phyloP scores from a whole-genome alignment of 1,140 invertebrate species.

The Caenorhabditis elegans region WBcel235 BX284606.5:5276501-5277000 shows the following conservation, averaged over 20 bases:
- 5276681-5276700: background rate
- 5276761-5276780: too few species aligned
- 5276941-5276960: constrained; percentile 75
- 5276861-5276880: constrained; percentile 93
- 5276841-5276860: constrained; percentile 56
- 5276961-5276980: background rate
- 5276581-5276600: background rate
- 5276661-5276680: too few species aligned
- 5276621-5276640: too few species aligned
- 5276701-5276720: too few species aligned
- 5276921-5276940: constrained; percentile 94
- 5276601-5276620: too few species aligned
- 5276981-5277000: background rate
- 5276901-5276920: constrained; percentile 88
- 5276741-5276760: too few species aligned
- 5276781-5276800: too few species aligned
- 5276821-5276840: constrained; percentile 32
- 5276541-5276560: background rate
- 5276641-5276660: too few species aligned
- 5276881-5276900: constrained; percentile 84
- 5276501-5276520: constrained; percentile 18
- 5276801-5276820: background rate
- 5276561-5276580: background rate
- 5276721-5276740: too few species aligned
- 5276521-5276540: background rate